A percentile compares a stretch with the other conserved stretches of the same genome.
Evolutionary conservation across 2,888 invertebrate species (phyloP).

Genomic region (Macrosiphum euphorbiae): DNA sequence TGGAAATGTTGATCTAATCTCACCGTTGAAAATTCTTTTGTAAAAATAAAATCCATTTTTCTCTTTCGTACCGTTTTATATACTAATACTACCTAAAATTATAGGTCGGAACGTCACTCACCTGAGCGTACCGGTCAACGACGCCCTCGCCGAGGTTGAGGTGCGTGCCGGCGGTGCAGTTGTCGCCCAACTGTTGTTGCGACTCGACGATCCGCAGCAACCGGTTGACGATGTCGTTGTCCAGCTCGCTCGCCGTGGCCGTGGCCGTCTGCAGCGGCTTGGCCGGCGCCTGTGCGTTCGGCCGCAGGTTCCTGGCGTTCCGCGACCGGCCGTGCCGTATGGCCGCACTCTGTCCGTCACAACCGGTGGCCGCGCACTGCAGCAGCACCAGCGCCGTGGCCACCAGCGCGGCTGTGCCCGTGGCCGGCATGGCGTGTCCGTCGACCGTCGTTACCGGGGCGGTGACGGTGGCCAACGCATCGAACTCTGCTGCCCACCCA

Average conservation of each 20-base stretch:
- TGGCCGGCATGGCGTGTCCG: background rate
- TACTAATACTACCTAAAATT: no score
- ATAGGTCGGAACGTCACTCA: slow-evolving; percentile 59
- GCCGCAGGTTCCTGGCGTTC: slow-evolving; percentile 34
- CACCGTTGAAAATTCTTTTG: no score
- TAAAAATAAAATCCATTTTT: no score
- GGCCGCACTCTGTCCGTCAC: background rate
- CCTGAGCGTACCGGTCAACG: slow-evolving; percentile 91
- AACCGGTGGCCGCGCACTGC: background rate
- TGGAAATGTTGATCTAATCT: no score
- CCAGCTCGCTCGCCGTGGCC: background rate
- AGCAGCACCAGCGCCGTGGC: background rate
- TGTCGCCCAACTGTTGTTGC: slow-evolving; percentile 89
- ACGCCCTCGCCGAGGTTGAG: slow-evolving; percentile 94
- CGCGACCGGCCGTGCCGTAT: slow-evolving; percentile 56
- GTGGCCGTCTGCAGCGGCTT: background rate
- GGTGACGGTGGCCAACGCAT: background rate
- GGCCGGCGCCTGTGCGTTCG: background rate
- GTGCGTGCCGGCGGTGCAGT: slow-evolving; percentile 94
- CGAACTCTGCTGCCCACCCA: background rate
- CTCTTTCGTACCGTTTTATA: no score
- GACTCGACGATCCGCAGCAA: slow-evolving; percentile 92
- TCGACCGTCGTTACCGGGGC: slow-evolving; percentile 26
- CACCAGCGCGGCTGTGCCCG: background rate
- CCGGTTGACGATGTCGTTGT: slow-evolving; percentile 84